Evolutionary conservation across 2,888 invertebrate genomes (phyloP), one percentile per base, ranked within the genome.

Genomic region (Matsumyia berberina): DNA sequence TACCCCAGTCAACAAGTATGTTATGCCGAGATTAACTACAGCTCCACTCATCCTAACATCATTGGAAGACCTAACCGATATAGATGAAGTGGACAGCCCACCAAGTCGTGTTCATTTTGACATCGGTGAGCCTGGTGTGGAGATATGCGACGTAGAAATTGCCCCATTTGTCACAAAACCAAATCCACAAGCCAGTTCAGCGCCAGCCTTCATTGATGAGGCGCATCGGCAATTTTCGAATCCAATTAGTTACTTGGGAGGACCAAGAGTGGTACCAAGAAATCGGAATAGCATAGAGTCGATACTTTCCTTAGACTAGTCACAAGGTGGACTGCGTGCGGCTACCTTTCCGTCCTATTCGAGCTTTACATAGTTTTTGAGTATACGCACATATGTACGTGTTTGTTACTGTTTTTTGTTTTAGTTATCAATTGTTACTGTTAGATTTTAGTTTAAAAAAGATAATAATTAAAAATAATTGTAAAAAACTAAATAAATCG

Each of bases 171-270:
- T 88, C 35, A 86, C 87, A 33, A 88, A 86, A 76, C 69, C 77
- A 57, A 88, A 87, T 87, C 86, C 86, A 9, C 86, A 81, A 80
- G 8, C 73, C 57, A 86, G 53, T 53, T 77, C 89, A 49, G 89
- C 92, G 39, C 94, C 94, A 35, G 91, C 94, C 69, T 94, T 92
- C 88, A 90, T 94, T 42, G 92, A 93, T 79, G 93, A 93, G 62
- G 90, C 92, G 76, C 93, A 89, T 88, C 89, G 92, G 8, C 90
- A 91, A 86, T 95, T 94, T 90, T 93, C 92, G 80, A 95, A 95
- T 92, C 95, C 95, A 53, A 92, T 95, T 88, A 95, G 95, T 90
- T 95, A 95, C 90, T 91, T 95, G 87, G 95, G 95, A 81, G 95
- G 94, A 72, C 94, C 94, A 11, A 91, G 93, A 87, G 89, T 94